Conservation (phyloP, 2,113 vertebrate genomes). For the Synchiropus splendidus region DNA sequence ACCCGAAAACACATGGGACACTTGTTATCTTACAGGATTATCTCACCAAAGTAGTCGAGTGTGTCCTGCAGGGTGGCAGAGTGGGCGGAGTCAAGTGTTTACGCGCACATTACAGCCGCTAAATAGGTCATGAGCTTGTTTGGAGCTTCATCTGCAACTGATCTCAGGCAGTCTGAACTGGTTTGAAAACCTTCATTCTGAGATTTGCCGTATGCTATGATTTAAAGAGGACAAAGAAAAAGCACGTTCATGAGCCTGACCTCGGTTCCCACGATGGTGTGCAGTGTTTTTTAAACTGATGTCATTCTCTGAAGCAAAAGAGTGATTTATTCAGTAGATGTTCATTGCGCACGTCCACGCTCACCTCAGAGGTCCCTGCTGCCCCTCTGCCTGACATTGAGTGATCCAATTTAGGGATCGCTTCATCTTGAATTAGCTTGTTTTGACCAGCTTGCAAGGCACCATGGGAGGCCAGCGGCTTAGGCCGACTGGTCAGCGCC, state of each 20-base stretch:
- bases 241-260: no score
- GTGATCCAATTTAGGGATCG: conserved; percentile 83
- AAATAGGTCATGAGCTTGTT: conserved; percentile 18
- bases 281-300: no score
- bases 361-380: no score
- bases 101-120: conserved; percentile 11
- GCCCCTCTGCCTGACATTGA: conserved; percentile 60
- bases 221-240: no score
- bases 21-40: conserved; percentile 57
- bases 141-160: conserved; percentile 5
- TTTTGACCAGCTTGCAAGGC: conserved; percentile 68
- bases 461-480: conserved; percentile 69
- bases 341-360: no score
- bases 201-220: no score
- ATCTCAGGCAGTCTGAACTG: conserved; percentile 17
- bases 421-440: conserved; percentile 73
- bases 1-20: no score
- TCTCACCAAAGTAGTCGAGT: conserved; percentile 4
- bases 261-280: no score
- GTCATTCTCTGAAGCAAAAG: no score
- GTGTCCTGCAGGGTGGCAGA: conserved; percentile 3
- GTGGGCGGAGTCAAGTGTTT: conserved; percentile 14
- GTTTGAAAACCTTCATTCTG: conserved; percentile 5
- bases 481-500: conserved; percentile 52
- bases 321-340: no score